A percentile compares a stretch with the other conserved stretches of the same genome.
Evolutionary conservation across 2,888 invertebrate species (phyloP).

Genomic region (Phymatocera aterrima): DNA sequence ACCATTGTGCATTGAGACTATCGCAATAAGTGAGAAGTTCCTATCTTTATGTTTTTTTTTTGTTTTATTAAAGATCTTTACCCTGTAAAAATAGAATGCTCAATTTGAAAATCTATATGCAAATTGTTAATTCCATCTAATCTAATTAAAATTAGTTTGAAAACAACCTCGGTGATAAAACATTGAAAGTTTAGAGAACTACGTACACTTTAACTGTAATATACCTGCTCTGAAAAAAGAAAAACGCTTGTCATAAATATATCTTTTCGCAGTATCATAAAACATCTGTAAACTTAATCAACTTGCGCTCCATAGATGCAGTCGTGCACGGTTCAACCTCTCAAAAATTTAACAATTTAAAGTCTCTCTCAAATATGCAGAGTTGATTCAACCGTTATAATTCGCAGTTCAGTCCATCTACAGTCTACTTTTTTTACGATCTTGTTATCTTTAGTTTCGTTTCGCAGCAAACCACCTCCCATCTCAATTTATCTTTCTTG

Average conservation of each 20-base stretch:
- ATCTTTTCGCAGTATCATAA: not conserved
- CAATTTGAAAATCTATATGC: too few relatives aligned
- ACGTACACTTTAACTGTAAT: too few relatives aligned
- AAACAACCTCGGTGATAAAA: too few relatives aligned
- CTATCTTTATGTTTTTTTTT: too few relatives aligned
- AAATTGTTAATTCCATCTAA: too few relatives aligned
- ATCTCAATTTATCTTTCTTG: not conserved
- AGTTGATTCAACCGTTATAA: constrained; percentile 3
- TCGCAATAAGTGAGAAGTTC: too few relatives aligned
- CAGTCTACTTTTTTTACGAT: constrained; percentile 1
- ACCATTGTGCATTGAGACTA: not conserved
- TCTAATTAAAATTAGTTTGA: too few relatives aligned
- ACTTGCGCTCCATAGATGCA: not conserved
- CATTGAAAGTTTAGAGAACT: too few relatives aligned
- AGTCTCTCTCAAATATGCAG: not conserved
- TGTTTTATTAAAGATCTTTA: not conserved
- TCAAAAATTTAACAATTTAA: not conserved
- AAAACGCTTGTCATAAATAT: not conserved
- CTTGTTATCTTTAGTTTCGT: not conserved
- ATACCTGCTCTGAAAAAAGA: not conserved
- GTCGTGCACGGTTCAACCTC: not conserved
- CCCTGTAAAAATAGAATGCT: too few relatives aligned
- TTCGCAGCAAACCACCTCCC: not conserved
- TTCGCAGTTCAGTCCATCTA: not conserved
- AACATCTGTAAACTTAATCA: not conserved